Conservation (phyloP, 2,113 vertebrate species). For the Jaculus jaculus region DNA sequence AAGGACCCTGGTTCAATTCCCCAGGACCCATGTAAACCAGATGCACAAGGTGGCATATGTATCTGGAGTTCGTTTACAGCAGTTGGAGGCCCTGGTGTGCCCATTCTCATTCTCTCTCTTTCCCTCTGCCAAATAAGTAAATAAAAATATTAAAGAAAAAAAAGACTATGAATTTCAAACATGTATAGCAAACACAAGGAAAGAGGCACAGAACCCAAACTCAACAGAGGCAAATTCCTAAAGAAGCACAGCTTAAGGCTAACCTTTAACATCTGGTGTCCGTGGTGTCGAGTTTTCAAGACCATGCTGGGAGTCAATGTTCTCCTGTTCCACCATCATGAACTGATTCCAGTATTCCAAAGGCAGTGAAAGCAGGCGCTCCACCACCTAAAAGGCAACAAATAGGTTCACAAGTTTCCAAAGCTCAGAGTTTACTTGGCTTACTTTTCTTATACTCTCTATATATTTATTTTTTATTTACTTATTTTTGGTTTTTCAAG, state of each 20-base stretch:
- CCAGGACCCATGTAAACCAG: too few relatives aligned
- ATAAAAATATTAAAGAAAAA: too few relatives aligned
- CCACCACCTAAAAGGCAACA: constrained; percentile 88
- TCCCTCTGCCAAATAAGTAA: too few relatives aligned
- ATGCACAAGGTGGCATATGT: too few relatives aligned
- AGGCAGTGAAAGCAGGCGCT: constrained; percentile 91
- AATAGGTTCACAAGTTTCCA: neutral
- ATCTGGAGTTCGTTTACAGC: too few relatives aligned
- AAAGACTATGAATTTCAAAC: constrained; percentile 1
- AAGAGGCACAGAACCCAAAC: neutral
- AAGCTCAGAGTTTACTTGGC: neutral
- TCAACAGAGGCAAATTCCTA: neutral
- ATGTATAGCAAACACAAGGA: constrained; percentile 14
- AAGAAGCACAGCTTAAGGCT: neutral
- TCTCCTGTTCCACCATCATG: constrained; percentile 90
- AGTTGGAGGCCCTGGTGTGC: too few relatives aligned
- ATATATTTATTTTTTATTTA: too few relatives aligned
- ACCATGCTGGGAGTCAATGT: constrained; percentile 86
- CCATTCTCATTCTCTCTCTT: too few relatives aligned
- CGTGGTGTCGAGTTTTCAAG: constrained; percentile 93
- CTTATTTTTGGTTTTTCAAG: too few relatives aligned
- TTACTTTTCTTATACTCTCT: neutral
- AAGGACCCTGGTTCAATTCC: too few relatives aligned
- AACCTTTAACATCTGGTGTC: constrained; percentile 93
- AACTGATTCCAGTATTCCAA: constrained; percentile 93